Percentiles rank a stretch among this genome's conserved stretches.
These are phyloP conservation scores for Solen grandis DNA, from an alignment of 1,140 invertebrate genomes.

Conservation along the genomic window DNA sequence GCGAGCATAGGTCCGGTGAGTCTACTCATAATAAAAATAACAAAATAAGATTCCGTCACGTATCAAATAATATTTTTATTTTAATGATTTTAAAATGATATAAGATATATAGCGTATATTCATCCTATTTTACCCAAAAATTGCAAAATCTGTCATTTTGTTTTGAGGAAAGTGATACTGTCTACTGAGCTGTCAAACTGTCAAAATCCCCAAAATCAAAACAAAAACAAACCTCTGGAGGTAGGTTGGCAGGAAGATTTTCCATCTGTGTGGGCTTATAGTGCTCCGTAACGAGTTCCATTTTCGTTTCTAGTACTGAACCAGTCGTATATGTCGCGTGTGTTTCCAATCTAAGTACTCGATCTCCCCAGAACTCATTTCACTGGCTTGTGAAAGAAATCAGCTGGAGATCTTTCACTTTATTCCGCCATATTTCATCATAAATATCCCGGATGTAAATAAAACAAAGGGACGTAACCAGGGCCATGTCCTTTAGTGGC, in stretches of 20 bases:
- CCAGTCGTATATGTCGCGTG: constrained; percentile 56
- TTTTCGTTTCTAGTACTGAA: constrained; percentile 24
- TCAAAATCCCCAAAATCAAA: not conserved
- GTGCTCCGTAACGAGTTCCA: constrained; percentile 12
- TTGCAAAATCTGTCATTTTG: too few relatives aligned
- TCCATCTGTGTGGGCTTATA: constrained; percentile 61
- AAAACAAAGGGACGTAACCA: constrained; percentile 40
- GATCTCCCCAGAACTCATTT: constrained; percentile 71
- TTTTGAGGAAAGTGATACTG: too few relatives aligned
- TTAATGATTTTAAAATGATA: too few relatives aligned
- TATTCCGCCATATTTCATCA: constrained; percentile 58
- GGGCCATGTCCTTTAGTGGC: not conserved
- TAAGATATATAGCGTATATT: too few relatives aligned
- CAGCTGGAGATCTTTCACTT: constrained; percentile 37
- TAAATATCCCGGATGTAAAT: constrained; percentile 41
- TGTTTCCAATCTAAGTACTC: constrained; percentile 65
- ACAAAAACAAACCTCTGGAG: constrained; percentile 79
- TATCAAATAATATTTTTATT: too few relatives aligned
- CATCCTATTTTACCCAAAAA: too few relatives aligned
- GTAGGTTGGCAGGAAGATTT: constrained; percentile 83
- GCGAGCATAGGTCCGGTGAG: too few relatives aligned
- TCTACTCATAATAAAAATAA: too few relatives aligned
- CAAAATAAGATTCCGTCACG: too few relatives aligned
- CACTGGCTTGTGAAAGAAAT: constrained; percentile 63
- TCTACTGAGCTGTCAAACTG: too few relatives aligned